phyloP scores from a whole-genome alignment of 2,888 invertebrate genomes.

The Hirtodrosophila duncani region DNA sequence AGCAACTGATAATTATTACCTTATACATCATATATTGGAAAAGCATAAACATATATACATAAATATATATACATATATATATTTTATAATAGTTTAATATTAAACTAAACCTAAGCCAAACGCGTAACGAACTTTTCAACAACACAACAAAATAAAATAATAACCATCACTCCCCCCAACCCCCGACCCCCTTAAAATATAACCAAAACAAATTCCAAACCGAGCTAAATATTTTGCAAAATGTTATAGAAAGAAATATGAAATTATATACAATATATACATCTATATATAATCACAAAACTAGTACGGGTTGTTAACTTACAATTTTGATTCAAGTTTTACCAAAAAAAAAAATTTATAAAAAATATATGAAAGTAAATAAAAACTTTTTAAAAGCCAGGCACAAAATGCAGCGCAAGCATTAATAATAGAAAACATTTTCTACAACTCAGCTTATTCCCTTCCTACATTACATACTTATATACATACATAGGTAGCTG shows the following conservation, averaged over 20 bases:
- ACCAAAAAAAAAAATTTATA: constrained; percentile 11
- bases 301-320: constrained; percentile 39
- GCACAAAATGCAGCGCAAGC: too few relatives aligned
- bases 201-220: constrained; percentile 24
- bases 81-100: constrained; percentile 50
- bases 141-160: constrained; percentile 1
- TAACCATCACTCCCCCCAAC: constrained; percentile 1
- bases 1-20: constrained; percentile 40
- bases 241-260: neutral
- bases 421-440: too few relatives aligned
- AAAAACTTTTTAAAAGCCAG: too few relatives aligned
- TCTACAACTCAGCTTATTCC: too few relatives aligned
- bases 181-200: constrained; percentile 5
- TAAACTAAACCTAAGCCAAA: constrained; percentile 42
- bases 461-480: too few relatives aligned
- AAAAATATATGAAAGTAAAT: too few relatives aligned
- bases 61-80: constrained; percentile 40
- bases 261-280: too few relatives aligned
- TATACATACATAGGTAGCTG: too few relatives aligned
- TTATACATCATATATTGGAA: constrained; percentile 32
- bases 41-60: constrained; percentile 23
- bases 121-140: constrained; percentile 27
- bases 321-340: constrained; percentile 25
- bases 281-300: constrained; percentile 17
- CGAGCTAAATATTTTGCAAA: constrained; percentile 27